Percentiles rank a stretch among this genome's conserved stretches.
Conservation (phyloP, 2,113 vertebrate species). For the Acrocephalus arundinaceus region DNA sequence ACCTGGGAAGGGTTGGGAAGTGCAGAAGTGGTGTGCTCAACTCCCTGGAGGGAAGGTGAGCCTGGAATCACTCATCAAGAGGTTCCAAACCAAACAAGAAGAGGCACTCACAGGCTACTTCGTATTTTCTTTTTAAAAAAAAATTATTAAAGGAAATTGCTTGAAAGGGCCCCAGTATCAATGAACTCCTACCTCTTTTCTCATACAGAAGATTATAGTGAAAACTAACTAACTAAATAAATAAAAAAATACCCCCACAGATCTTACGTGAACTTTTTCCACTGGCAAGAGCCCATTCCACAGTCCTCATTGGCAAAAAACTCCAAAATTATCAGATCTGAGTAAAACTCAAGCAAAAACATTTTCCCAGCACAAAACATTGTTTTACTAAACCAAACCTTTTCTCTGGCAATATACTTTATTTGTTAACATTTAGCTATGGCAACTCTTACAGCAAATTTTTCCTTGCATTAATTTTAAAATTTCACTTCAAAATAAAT, state of each 20-base stretch:
- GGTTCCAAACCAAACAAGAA: conserved; percentile 30
- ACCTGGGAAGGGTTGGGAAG: conserved; percentile 39
- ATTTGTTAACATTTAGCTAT: background rate
- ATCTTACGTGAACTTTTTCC: background rate
- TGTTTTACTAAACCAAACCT: background rate
- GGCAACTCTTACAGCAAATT: background rate
- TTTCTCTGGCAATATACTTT: background rate
- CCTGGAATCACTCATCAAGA: conserved; percentile 26
- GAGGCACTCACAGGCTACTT: background rate
- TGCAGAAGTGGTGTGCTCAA: background rate
- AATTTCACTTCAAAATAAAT: background rate
- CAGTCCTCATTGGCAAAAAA: background rate
- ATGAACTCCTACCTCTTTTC: background rate
- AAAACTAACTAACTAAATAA: background rate
- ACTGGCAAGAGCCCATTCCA: background rate
- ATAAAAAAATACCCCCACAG: background rate
- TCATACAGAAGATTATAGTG: background rate
- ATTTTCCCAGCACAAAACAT: background rate
- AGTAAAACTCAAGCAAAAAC: background rate
- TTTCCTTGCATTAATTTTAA: background rate
- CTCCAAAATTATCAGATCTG: background rate
- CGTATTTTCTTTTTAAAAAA: background rate
- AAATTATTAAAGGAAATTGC: background rate
- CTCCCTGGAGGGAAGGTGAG: conserved; percentile 16
- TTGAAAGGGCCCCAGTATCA: background rate